A percentile compares a stretch with the other conserved stretches of the same genome.
Evolutionary conservation across 1,140 invertebrate species (phyloP).

Genomic region (Limonius californicus): DNA sequence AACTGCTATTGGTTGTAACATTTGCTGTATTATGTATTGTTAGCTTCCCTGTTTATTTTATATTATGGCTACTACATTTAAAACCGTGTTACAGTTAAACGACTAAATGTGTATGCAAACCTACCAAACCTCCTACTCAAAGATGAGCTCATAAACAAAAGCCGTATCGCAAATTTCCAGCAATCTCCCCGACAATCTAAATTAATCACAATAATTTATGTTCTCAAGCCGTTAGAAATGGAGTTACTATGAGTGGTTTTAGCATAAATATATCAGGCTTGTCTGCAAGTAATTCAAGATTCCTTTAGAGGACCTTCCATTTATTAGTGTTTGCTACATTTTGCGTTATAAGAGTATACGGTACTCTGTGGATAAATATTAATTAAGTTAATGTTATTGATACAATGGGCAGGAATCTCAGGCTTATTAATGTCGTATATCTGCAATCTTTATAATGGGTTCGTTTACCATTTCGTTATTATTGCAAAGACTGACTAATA

Average conservation of each 20-base stretch:
- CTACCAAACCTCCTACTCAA: slow-evolving; percentile 18
- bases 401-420: too few relatives aligned
- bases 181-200: slow-evolving; percentile 20
- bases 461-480: too few relatives aligned
- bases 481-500: too few relatives aligned
- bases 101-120: slow-evolving; percentile 13
- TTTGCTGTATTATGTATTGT: too few relatives aligned
- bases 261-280: slow-evolving; percentile 6
- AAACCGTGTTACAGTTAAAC: not conserved
- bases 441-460: too few relatives aligned
- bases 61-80: too few relatives aligned
- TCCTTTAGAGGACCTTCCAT: slow-evolving; percentile 15
- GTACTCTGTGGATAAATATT: too few relatives aligned
- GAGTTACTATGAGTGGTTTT: slow-evolving; percentile 5
- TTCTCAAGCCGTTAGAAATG: slow-evolving; percentile 15
- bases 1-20: too few relatives aligned
- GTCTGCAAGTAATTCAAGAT: slow-evolving; percentile 19
- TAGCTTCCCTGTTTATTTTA: too few relatives aligned
- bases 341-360: too few relatives aligned
- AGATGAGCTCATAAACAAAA: slow-evolving; percentile 21
- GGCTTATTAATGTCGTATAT: too few relatives aligned
- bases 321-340: not conserved
- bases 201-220: slow-evolving; percentile 24
- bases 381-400: too few relatives aligned
- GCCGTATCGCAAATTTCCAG: slow-evolving; percentile 17